Evolutionary conservation across 2,888 invertebrate genomes (phyloP).

Genomic region (Notocelia uddmanniana): DNA sequence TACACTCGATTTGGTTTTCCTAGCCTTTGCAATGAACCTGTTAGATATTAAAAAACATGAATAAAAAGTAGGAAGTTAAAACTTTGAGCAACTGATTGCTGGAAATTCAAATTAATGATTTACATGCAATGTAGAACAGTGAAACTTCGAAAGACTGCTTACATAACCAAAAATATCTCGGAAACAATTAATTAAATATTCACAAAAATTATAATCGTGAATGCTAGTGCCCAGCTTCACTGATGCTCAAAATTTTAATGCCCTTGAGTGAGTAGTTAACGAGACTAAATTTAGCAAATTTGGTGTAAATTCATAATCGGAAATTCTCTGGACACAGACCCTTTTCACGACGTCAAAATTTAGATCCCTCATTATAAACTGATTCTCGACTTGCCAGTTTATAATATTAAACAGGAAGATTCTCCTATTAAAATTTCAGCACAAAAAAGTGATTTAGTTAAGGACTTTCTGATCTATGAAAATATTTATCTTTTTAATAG

Average conservation of each 20-base stretch:
- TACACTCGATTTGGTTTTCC: no score
- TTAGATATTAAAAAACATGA: no score
- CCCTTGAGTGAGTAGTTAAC: slow-evolving; percentile 12
- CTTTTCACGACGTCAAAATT: slow-evolving; percentile 32
- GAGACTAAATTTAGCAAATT: slow-evolving; percentile 20
- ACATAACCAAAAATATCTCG: slow-evolving; percentile 5
- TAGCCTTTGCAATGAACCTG: no score
- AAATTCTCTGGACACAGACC: slow-evolving; percentile 31
- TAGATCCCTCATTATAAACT: slow-evolving; percentile 31
- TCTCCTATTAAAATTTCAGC: slow-evolving; percentile 22
- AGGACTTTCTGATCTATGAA: background rate
- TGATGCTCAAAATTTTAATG: slow-evolving; percentile 15
- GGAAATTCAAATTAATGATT: background rate
- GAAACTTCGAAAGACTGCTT: background rate
- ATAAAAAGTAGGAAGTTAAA: no score
- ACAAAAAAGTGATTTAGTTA: no score
- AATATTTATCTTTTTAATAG: background rate
- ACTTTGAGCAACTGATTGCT: no score
- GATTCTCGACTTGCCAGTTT: background rate
- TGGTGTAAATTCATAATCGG: slow-evolving; percentile 29
- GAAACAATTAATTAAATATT: slow-evolving; percentile 8
- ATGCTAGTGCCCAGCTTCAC: slow-evolving; percentile 5
- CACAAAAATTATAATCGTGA: slow-evolving; percentile 14
- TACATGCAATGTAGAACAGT: background rate
- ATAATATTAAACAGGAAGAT: slow-evolving; percentile 15